Conservation (phyloP, 2,888 invertebrate genomes). For the Thecophora atra region DNA sequence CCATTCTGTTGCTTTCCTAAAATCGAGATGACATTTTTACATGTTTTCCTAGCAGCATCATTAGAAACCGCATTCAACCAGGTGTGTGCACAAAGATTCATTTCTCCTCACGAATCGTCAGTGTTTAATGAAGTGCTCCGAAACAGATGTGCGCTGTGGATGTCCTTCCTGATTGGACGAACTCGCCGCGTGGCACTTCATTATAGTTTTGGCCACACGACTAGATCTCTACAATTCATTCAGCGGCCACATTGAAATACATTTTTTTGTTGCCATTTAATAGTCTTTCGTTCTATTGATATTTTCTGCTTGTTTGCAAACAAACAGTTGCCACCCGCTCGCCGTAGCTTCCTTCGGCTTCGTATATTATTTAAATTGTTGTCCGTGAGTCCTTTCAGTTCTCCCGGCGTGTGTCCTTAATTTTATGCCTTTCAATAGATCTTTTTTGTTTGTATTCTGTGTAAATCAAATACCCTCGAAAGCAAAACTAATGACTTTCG, state of each 20-base stretch:
- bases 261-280: constrained; percentile 5
- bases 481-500: constrained; percentile 14
- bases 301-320: constrained; percentile 25
- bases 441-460: background rate
- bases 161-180: background rate
- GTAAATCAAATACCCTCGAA: constrained; percentile 1
- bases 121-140: background rate
- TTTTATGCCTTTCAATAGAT: constrained; percentile 19
- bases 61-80: constrained; percentile 14
- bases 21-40: constrained; percentile 21
- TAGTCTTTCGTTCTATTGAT: background rate
- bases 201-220: constrained; percentile 30
- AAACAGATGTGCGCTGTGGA: constrained; percentile 3
- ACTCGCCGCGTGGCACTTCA: background rate
- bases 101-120: background rate
- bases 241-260: background rate
- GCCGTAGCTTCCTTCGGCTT: constrained; percentile 32
- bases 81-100: constrained; percentile 8
- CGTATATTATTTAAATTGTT: constrained; percentile 38
- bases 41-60: background rate
- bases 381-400: constrained; percentile 12
- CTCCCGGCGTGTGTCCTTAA: background rate
- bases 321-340: constrained; percentile 19
- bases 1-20: background rate
- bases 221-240: constrained; percentile 21